Evolutionary conservation across 2,888 invertebrate genomes (phyloP).

Genomic region (Eulithis testata): DNA sequence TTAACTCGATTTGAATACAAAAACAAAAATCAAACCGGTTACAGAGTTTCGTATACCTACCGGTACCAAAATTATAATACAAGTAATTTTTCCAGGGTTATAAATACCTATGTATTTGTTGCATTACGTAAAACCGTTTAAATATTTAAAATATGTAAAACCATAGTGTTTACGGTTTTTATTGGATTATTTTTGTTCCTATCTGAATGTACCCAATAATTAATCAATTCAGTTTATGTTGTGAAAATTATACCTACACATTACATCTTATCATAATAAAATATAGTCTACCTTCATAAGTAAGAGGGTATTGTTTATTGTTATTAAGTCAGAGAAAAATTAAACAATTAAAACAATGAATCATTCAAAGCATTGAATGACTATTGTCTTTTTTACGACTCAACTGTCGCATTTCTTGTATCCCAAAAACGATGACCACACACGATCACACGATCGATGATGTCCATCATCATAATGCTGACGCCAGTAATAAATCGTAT

Average conservation of each 20-base stretch:
- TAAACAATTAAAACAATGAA: conserved; percentile 24
- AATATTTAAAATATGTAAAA: no score
- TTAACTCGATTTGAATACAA: background rate
- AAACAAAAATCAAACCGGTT: conserved; percentile 4
- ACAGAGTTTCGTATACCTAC: background rate
- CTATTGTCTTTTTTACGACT: conserved; percentile 13
- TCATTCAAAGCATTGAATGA: conserved; percentile 12
- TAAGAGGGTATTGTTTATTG: conserved; percentile 19
- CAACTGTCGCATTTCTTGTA: conserved; percentile 16
- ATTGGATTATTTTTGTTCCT: no score
- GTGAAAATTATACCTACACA: no score
- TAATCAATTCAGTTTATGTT: no score
- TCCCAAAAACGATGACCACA: conserved; percentile 2
- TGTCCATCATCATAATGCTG: no score
- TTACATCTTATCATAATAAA: no score
- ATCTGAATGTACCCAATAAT: no score
- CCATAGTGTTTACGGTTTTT: no score
- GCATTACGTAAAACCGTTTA: no score
- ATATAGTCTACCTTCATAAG: background rate
- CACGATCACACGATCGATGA: no score
- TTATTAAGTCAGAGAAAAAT: conserved; percentile 7
- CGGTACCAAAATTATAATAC: background rate
- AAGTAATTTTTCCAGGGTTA: background rate
- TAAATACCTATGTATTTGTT: background rate
- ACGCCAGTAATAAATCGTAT: no score